Base-by-base conservation (phyloP, 37 sponge, comb jelly and placozoan species). In the Oopsacas minuta region DNA sequence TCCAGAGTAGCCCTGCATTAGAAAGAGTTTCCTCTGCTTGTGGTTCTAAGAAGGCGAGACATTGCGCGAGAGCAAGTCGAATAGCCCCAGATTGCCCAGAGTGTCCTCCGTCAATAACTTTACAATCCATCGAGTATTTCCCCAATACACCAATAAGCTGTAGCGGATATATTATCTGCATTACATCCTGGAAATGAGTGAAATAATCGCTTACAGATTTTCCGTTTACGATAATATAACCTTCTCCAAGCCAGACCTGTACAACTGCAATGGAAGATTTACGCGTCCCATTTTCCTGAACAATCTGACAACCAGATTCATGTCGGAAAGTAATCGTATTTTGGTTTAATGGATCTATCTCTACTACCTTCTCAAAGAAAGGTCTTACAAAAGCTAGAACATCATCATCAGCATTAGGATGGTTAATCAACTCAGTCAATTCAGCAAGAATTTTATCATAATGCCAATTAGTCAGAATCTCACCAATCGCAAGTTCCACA, bases 21-120 rank as follows among this genome's bases (percentile, higher is more conserved):
- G 75, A 1, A 10, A 75, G 35, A 17, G 53, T 32, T 81, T 86
- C 25, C 20, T 12, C 37, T 8, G 38, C 23, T 39, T 85, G 42
- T 28, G 81, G 36, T 36, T 85, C 90, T 32, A 85, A 84, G 3
- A 90, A 92, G 10, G 85, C 83, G 0, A 88, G 81, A 1, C 91
- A 89, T 69, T 82, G 83, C 52, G 91, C 90, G 39, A 94, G 85
- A 0, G 88, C 95, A 32, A 90, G 84, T 1, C 95, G 86, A 1
- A 92, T 81, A 39, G 95, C 95, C 36, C 95, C 95, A 82, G 93
- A 83, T 46, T 92, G 93, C 38, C 95, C 95, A 90, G 82, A 0
- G n/a, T 1, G 23, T 49, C 93, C 93, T 37, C 94, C 94, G 37
- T 91, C 94, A 30, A 25, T 81, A 12, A 91, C 94, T 20, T 12